Evolutionary conservation across 2,888 invertebrate species (phyloP).

Genomic region (Maniola hyperantus): DNA sequence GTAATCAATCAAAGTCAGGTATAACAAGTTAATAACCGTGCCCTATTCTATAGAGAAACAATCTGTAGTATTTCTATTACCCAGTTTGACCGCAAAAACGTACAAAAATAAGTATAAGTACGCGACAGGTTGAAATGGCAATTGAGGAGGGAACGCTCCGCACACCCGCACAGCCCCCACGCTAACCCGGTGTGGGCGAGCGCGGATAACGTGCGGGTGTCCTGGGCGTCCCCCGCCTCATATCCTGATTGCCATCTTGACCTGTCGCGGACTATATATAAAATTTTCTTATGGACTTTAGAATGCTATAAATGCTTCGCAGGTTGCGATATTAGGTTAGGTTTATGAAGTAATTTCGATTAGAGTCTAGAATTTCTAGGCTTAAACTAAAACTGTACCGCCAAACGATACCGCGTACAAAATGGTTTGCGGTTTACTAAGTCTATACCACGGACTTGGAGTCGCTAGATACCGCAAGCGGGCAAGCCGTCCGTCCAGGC

Average conservation of each 20-base stretch:
- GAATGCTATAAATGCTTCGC: constrained; percentile 1
- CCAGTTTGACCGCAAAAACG: not conserved
- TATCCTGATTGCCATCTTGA: too few species aligned
- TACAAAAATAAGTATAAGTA: constrained; percentile 9
- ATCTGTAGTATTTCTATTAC: constrained; percentile 8
- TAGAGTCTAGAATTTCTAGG: not conserved
- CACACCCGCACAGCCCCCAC: too few species aligned
- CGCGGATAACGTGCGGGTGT: too few species aligned
- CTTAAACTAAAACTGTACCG: not conserved
- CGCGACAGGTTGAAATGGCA: too few species aligned
- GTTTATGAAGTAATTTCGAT: constrained; percentile 7
- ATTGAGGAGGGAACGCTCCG: too few species aligned
- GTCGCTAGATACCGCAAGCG: too few species aligned
- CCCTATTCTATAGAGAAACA: constrained; percentile 7
- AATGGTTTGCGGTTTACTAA: not conserved
- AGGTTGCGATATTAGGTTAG: not conserved
- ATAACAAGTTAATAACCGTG: constrained; percentile 7
- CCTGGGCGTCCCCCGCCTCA: too few species aligned
- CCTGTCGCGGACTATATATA: too few species aligned
- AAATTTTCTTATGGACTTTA: constrained; percentile 1
- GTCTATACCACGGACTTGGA: too few species aligned
- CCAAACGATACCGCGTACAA: not conserved
- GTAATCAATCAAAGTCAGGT: constrained; percentile 5
- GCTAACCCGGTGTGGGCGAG: too few species aligned
- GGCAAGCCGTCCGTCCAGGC: too few species aligned